phyloP scores from a whole-genome alignment of 2,888 invertebrate species.

The Pseudoips prasinana region DNA sequence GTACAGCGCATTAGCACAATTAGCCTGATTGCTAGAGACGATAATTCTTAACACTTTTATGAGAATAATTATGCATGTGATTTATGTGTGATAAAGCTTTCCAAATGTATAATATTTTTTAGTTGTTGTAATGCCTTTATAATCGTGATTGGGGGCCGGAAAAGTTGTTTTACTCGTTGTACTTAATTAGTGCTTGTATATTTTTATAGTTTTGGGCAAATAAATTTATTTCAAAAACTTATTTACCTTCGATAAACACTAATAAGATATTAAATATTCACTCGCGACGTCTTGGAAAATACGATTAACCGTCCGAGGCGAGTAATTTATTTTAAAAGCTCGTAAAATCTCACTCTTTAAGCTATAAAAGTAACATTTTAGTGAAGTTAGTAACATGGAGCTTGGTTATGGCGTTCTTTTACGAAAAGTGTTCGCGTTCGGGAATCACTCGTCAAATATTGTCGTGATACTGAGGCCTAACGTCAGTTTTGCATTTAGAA shows the following conservation, averaged over 20 bases:
- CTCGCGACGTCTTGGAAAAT: conserved; percentile 58
- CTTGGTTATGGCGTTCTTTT: conserved; percentile 53
- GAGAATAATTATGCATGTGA: conserved; percentile 45
- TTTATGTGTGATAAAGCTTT: conserved; percentile 44
- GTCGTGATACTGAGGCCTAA: conserved; percentile 64
- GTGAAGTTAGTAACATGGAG: conserved; percentile 58
- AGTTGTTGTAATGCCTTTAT: conserved; percentile 51
- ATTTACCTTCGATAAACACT: conserved; percentile 58
- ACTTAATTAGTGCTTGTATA: conserved; percentile 20
- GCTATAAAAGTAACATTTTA: conserved; percentile 79
- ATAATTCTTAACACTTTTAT: conserved; percentile 45
- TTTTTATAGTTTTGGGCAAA: conserved; percentile 24
- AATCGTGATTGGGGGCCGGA: conserved; percentile 40
- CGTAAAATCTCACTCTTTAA: conserved; percentile 78
- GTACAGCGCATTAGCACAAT: too few species aligned
- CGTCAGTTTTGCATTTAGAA: conserved; percentile 45
- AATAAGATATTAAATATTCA: conserved; percentile 67
- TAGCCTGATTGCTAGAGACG: conserved; percentile 37
- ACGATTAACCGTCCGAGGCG: conserved; percentile 59
- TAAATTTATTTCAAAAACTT: too few species aligned
- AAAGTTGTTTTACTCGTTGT: conserved; percentile 32
- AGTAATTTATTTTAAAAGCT: conserved; percentile 77
- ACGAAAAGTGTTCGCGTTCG: conserved; percentile 48
- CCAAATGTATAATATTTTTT: conserved; percentile 33
- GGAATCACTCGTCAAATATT: conserved; percentile 65